A percentile compares a stretch with the other conserved stretches of the same genome.
Evolutionary conservation across 2,113 vertebrate species (phyloP).

Genomic region (Bungarus multicinctus): DNA sequence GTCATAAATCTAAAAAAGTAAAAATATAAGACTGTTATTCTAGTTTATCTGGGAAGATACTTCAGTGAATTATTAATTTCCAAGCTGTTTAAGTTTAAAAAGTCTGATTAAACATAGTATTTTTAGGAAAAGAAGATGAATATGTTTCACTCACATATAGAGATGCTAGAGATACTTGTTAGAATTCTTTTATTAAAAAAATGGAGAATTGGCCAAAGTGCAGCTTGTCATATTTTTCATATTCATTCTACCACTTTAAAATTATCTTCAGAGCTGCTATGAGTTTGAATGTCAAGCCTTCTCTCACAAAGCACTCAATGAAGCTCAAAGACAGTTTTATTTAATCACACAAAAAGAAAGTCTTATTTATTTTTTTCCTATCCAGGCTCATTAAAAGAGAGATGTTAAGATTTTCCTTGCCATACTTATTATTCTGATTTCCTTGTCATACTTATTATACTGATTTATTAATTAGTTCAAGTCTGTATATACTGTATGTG

Average conservation of each 20-base stretch:
- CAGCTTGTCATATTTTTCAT: background rate
- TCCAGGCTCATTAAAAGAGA: background rate
- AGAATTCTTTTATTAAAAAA: background rate
- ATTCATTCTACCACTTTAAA: background rate
- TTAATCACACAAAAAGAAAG: background rate
- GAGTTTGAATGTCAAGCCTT: background rate
- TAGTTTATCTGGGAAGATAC: background rate
- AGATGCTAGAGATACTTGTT: background rate
- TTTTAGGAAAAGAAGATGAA: background rate
- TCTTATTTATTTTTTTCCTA: background rate
- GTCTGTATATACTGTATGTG: background rate
- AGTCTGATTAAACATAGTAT: background rate
- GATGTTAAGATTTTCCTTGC: background rate
- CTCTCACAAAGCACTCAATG: background rate
- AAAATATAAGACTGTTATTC: background rate
- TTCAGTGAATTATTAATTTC: background rate
- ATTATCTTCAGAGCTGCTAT: background rate
- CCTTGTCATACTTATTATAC: background rate
- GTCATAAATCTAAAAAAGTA: background rate
- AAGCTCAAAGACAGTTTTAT: background rate
- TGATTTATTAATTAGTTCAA: background rate
- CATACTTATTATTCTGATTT: background rate
- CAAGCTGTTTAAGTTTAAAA: background rate
- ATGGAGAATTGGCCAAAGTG: background rate
- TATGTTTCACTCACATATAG: background rate